phyloP scores from a whole-genome alignment of 1,140 invertebrate genomes.

The Drosophila erecta region DNA sequence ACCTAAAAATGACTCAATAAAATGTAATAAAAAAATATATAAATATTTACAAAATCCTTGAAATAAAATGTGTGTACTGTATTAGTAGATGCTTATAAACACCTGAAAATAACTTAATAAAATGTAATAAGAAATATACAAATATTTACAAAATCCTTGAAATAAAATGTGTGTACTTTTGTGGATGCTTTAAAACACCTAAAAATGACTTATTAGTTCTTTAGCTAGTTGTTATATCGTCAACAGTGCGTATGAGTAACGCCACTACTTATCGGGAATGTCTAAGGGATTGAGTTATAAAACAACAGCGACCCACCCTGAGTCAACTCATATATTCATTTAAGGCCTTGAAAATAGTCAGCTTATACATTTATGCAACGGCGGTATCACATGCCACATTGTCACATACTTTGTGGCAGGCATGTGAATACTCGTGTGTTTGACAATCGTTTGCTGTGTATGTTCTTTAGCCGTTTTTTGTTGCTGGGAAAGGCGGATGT shows the following conservation, averaged over 20 bases:
- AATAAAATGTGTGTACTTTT: no score
- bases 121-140: no score
- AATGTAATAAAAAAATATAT: no score
- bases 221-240: not conserved
- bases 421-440: conserved; percentile 18
- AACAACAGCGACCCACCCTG: conserved; percentile 10
- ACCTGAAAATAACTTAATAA: no score
- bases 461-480: conserved; percentile 35
- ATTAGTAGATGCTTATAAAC: no score
- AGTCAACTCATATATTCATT: conserved; percentile 33
- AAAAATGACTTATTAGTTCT: no score
- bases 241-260: not conserved
- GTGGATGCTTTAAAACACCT: no score
- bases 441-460: conserved; percentile 76
- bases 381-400: conserved; percentile 75
- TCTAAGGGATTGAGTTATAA: not conserved
- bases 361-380: conserved; percentile 78
- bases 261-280: no score
- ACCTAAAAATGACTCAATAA: no score
- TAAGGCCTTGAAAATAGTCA: conserved; percentile 69
- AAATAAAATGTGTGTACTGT: not conserved
- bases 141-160: no score
- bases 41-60: not conserved
- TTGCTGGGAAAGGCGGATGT: conserved; percentile 57
- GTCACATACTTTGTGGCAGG: conserved; percentile 63